Evolutionary conservation across 2,888 invertebrate genomes (phyloP), one percentile per base, ranked within the genome.

Genomic region (Polydesmus complanatus): DNA sequence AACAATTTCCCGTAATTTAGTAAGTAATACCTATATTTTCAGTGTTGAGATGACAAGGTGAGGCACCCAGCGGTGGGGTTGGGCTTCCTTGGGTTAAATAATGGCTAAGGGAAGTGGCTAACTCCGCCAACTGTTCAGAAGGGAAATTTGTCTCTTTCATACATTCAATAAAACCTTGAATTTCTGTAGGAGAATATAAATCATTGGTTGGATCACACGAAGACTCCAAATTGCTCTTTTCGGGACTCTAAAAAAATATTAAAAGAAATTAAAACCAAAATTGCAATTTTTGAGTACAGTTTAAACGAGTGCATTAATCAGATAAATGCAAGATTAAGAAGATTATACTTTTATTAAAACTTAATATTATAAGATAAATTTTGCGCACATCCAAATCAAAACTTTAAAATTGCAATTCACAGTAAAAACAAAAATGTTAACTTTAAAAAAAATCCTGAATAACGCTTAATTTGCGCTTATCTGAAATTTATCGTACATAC

Each of bases 21-120:
- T 26, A 25, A 2, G 19, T 61, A 55, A 25, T 54, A 54, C 48
- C 50, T 25, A 47, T 18, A 27, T 50, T 56, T 50, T 52, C 56
- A 52, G 52, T 37, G 14, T 37, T 37, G 14, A 37, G 14, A 8
- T 37, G 37, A 14, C 37, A 37, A 37, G 37, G 37, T 14, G 37
- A 37, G 5, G 37, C 37, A 37, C 37, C 27, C 21, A 56, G 26
- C 19, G 52, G 51, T 54, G 52, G 53, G 22, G 57, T 48, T 26
- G 61, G 48, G 14, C 19, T 58, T 26, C 27, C 57, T 53, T 61
- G 57, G 48, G 54, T 51, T 47, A 61, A 49, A 61, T 57, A 61
- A 26, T 61, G 61, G 27, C 54, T 61, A 27, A 61, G 56, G 18
- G 61, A 61, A 11, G 61, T 37, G 11, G 61, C 61, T 37, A 61